These are phyloP conservation scores for Pseudomyrmex pallidus DNA, from an alignment of 1,140 invertebrate genomes.

Conservation along the genomic window DNA sequence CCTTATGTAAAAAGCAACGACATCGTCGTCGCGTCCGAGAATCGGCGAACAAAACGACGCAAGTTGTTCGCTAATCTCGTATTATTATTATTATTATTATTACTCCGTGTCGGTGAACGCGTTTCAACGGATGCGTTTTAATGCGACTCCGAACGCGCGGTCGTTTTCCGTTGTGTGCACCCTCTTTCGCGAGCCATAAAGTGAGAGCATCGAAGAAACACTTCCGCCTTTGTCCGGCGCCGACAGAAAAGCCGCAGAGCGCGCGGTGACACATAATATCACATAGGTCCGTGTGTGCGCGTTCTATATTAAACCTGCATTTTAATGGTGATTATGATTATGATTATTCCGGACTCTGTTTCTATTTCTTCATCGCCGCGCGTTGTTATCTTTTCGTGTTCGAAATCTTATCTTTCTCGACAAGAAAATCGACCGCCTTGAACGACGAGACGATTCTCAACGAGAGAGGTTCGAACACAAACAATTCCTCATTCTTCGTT, in stretches of 20 bases:
- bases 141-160: neutral
- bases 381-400: neutral
- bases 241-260: constrained; percentile 50
- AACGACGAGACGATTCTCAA: neutral
- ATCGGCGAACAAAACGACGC: neutral
- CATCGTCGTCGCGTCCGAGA: constrained; percentile 2
- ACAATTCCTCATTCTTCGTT: neutral
- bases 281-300: neutral
- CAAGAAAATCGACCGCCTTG: neutral
- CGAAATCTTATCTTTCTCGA: neutral
- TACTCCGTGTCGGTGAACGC: neutral
- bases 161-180: neutral
- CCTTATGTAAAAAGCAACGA: neutral
- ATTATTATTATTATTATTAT: neutral
- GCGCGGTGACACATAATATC: constrained; percentile 34
- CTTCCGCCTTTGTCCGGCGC: constrained; percentile 59
- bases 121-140: neutral
- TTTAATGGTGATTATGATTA: neutral
- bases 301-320: neutral
- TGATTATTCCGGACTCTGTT: neutral
- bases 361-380: neutral
- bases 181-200: constrained; percentile 33
- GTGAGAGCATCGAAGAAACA: constrained; percentile 50
- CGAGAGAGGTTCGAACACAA: neutral
- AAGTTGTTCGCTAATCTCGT: no score